Evolutionary conservation across 2,888 invertebrate species (phyloP), one percentile per base, ranked within the genome.

Genomic region (Elegia similella): DNA sequence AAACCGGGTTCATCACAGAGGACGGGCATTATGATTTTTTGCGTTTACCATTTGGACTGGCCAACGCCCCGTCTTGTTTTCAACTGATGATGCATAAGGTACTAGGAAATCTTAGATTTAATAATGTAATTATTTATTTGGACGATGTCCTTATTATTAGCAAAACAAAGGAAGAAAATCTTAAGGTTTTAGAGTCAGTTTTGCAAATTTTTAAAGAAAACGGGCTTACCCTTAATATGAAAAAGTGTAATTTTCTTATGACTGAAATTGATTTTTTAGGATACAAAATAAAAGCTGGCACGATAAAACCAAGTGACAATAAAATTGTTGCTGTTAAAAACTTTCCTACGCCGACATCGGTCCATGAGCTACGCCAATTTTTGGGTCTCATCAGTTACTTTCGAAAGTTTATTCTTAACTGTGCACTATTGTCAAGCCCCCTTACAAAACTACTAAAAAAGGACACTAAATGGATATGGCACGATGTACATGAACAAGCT

Each of bases 1-100:
- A 76, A 46, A 83, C 80, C 0, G 79, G 78, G 69, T 79, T 13
- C 73, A 70, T 76, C 7, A 46, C 17, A 17, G 17, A 32, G n/a
- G 38, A 52, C 38, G 48, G 48, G 2, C 73, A 80, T n/a, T 83
- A 65, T 43, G 78, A 84, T 59, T 80, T 73, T 59, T 61, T 75
- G 15, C 54, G 62, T n/a, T 47, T 67, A 0, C 64, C 65, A 0
- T 65, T 67, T 48, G 64, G 67, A 12, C 57, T 67, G 13, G 58
- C 13, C 0, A 66, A 66, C 52, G 63, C n/a, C n/a, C n/a, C n/a
- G n/a, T n/a, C n/a, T n/a, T n/a, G n/a, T n/a, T n/a, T n/a, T n/a
- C n/a, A n/a, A 56, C 1, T 61, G 58, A n/a, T 46, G 23, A 46
- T 46, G 46, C 7, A 46, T 17, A 46, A 17, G 17, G 23, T 46